Evolutionary conservation across 2,888 invertebrate species (phyloP), one percentile per base, ranked within the genome.

Genomic region (Tetragnatha montana): DNA sequence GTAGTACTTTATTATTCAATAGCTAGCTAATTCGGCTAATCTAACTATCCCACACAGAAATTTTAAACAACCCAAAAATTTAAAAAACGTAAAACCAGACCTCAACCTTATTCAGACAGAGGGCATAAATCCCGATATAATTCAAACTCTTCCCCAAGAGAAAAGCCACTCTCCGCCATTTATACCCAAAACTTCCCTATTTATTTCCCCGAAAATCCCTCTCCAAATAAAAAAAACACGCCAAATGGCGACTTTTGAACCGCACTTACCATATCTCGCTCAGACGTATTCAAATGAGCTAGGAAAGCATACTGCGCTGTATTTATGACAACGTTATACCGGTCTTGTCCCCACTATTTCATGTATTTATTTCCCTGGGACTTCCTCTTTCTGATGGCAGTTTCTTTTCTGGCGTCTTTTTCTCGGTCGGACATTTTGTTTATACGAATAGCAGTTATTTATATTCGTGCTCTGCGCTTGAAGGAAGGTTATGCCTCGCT

Each of bases 241-340:
- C 60, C 60, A 60, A 60, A 60, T 60, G 60, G 60, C 60, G 60
- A 60, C 60, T 17, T 60, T 60, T 60, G 60, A 35, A 60, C 60
- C 17, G 60, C 60, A 8, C 10, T 60, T 60, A 60, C 17, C 14
- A 10, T 60, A 60, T 10, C 60, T 68, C 47, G 75, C 84, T 60
- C 76, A 76, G 49, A 14, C 8, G 69, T 84, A 84, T 84, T 84
- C 76, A 84, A 84, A 84, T 84, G 76, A 70, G 60, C 10, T 69
- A 50, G 35, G 69, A 47, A 49, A 68, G 76, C 68, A 84, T 76
- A 76, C 22, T 69, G 76, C 70, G 19, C 22, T 47, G 69, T 69
- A 84, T 84, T 84, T 84, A 84, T 35, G 69, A 76, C 76, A 76
- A 21, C 73, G 81, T 73, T 73, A 81, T 22, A 21, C 78, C 81